A percentile compares a stretch with the other conserved stretches of the same genome.
These are phyloP conservation scores for Tokudaia tokunoshimensis DNA, from an alignment of 2,797 vertebrate species.

Conservation along the genomic window DNA sequence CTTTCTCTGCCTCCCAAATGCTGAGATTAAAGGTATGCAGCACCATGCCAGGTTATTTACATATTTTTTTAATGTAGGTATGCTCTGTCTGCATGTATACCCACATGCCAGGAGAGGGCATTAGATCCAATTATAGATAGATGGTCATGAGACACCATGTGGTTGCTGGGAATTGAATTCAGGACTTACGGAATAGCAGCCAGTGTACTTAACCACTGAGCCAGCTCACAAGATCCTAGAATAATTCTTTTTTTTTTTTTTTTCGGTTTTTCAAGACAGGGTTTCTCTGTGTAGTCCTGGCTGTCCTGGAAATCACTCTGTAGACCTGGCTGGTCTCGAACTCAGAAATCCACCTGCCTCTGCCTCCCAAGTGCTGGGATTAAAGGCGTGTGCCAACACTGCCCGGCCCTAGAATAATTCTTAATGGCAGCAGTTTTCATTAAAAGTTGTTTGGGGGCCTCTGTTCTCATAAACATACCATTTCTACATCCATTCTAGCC, in stretches of 20 bases:
- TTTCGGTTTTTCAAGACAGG: too few species aligned
- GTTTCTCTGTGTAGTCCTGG: too few species aligned
- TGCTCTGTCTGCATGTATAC: neutral
- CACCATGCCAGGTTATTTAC: neutral
- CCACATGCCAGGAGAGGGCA: neutral
- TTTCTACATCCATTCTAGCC: neutral
- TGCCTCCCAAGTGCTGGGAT: too few species aligned
- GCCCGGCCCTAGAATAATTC: neutral
- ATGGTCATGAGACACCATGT: neutral
- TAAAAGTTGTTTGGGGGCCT: neutral
- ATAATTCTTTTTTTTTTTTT: too few species aligned
- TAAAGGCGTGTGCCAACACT: too few species aligned
- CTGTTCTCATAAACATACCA: conserved; percentile 9
- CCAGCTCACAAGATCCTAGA: neutral
- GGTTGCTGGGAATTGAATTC: neutral
- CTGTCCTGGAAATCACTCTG: too few species aligned
- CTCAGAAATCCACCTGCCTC: too few species aligned
- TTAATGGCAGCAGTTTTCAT: conserved; percentile 18
- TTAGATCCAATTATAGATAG: neutral
- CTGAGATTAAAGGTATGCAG: neutral
- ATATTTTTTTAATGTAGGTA: neutral
- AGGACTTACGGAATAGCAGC: neutral
- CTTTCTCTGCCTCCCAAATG: neutral
- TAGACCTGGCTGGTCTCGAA: too few species aligned
- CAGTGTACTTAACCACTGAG: neutral